A percentile compares a stretch with the other conserved stretches of the same genome.
phyloP scores from a whole-genome alignment of 2,888 invertebrate genomes.

The Horisme vitalbata region DNA sequence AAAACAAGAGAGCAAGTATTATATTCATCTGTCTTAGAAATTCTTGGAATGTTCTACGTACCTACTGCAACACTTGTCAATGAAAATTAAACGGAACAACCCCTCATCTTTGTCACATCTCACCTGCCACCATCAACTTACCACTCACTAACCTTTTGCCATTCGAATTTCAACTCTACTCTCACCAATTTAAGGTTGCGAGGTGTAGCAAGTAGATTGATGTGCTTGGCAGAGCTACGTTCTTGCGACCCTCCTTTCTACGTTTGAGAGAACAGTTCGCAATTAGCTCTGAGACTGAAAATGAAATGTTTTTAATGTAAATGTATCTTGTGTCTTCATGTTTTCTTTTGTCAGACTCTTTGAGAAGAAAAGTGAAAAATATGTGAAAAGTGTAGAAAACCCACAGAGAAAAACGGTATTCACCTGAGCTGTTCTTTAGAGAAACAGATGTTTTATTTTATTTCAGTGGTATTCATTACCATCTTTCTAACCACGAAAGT shows the following conservation, averaged over 20 bases:
- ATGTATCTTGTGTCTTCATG: constrained; percentile 40
- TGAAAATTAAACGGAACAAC: constrained; percentile 68
- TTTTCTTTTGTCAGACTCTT: constrained; percentile 21
- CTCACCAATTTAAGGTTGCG: neutral
- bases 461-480: too few species aligned
- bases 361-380: too few species aligned
- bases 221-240: constrained; percentile 16
- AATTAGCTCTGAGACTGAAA: constrained; percentile 61
- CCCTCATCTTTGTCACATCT: constrained; percentile 65
- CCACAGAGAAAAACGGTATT: too few species aligned
- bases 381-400: too few species aligned
- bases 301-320: constrained; percentile 47
- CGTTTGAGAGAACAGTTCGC: constrained; percentile 58
- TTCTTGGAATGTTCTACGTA: constrained; percentile 10
- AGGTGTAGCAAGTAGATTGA: neutral
- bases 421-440: neutral
- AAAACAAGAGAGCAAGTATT: constrained; percentile 1
- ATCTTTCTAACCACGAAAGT: too few species aligned
- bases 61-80: constrained; percentile 55
- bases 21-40: constrained; percentile 16
- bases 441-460: too few species aligned
- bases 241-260: constrained; percentile 54
- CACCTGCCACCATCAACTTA: constrained; percentile 26
- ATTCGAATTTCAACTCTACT: constrained; percentile 36
- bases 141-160: neutral